Percentiles rank a stretch among this genome's conserved stretches.
phyloP scores from a whole-genome alignment of 2,113 vertebrate species.

The Leucopternis melanops region DNA sequence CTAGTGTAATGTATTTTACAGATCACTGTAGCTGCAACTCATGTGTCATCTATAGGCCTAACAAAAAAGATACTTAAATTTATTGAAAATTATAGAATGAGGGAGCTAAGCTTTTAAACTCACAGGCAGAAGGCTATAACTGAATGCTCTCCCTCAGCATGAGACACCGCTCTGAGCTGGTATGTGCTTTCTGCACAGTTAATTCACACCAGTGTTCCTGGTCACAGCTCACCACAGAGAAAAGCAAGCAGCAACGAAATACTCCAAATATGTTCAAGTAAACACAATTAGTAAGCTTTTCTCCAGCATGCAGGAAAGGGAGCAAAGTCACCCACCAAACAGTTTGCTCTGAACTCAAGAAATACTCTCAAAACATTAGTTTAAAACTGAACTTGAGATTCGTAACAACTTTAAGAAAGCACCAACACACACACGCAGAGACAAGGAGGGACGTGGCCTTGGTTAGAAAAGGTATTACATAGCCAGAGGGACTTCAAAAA shows the following conservation, averaged over 20 bases:
- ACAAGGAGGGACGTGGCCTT: background rate
- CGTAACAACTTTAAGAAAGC: background rate
- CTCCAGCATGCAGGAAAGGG: background rate
- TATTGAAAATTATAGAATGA: background rate
- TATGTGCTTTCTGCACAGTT: background rate
- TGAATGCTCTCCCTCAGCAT: background rate
- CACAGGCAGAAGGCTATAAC: background rate
- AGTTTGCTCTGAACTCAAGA: background rate
- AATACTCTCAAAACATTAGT: background rate
- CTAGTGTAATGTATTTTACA: background rate
- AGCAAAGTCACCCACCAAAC: background rate
- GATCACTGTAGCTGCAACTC: background rate
- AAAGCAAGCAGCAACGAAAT: background rate
- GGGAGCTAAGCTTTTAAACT: background rate
- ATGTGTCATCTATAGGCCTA: background rate
- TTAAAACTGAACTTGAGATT: background rate
- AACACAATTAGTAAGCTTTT: background rate
- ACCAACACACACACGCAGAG: background rate
- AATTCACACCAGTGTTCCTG: fast-evolving
- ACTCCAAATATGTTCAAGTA: background rate
- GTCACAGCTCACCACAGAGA: background rate
- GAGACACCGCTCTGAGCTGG: background rate
- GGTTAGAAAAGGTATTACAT: background rate
- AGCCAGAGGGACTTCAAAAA: background rate
- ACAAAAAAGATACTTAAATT: background rate